These are phyloP conservation scores for Hestina assimilis DNA, from an alignment of 1,140 invertebrate genomes.

Conservation along the genomic window DNA sequence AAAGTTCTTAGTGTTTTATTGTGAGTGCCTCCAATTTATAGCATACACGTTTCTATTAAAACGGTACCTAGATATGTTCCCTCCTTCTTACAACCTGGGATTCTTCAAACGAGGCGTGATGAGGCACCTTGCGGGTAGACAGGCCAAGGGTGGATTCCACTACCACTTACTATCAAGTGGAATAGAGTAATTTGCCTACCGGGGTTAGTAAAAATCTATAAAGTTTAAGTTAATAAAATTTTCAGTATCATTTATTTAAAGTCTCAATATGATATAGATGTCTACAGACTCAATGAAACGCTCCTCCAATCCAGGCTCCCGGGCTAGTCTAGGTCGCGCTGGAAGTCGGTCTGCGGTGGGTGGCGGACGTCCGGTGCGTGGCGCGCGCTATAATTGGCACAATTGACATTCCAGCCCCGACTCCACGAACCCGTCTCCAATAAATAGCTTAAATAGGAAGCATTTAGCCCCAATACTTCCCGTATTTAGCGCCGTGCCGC, in stretches of 20 bases:
- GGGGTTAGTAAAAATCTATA: no score
- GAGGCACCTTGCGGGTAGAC: no score
- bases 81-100: no score
- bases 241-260: no score
- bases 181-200: no score
- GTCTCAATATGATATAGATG: neutral
- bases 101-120: no score
- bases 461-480: slow-evolving; percentile 11
- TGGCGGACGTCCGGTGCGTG: slow-evolving; percentile 25
- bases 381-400: slow-evolving; percentile 32
- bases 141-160: no score
- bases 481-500: neutral
- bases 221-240: no score
- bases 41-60: neutral
- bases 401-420: slow-evolving; percentile 23
- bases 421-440: slow-evolving; percentile 11
- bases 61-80: no score
- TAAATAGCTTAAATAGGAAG: slow-evolving; percentile 21
- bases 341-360: slow-evolving; percentile 3
- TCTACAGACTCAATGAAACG: slow-evolving; percentile 14
- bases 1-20: no score
- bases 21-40: neutral
- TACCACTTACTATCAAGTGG: no score
- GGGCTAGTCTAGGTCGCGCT: neutral
- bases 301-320: slow-evolving; percentile 9